Conservation (phyloP, 64 coral and sea anemone species). For the Pachyseris speciosa region DNA sequence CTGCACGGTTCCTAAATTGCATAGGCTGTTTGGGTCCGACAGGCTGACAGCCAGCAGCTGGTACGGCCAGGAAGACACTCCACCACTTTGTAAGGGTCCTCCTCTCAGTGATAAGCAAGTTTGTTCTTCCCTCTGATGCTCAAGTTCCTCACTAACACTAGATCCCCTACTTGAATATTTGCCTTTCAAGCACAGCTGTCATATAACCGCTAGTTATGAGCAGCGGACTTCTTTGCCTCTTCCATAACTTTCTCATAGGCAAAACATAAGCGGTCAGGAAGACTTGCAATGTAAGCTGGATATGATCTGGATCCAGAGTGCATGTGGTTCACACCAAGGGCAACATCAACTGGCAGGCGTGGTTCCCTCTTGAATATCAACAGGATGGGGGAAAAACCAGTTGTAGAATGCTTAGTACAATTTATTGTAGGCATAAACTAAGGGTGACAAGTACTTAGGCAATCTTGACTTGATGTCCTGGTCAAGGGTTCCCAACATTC, state of each 20-base stretch:
- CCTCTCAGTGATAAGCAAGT: not conserved
- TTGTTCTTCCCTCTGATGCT: constrained; percentile 31
- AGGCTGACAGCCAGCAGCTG: not conserved
- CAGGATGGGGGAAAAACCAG: constrained; percentile 27
- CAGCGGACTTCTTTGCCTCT: constrained; percentile 7
- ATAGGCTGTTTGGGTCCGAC: not conserved
- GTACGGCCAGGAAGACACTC: not conserved
- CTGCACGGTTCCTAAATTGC: not conserved
- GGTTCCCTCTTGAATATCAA: constrained; percentile 48
- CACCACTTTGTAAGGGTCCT: not conserved
- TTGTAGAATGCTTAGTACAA: constrained; percentile 41
- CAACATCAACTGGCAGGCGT: constrained; percentile 42
- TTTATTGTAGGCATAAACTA: constrained; percentile 65
- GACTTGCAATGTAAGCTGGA: constrained; percentile 31
- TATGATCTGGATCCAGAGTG: constrained; percentile 1
- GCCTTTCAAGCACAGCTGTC: constrained; percentile 7
- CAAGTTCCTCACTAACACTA: constrained; percentile 33
- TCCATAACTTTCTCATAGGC: not conserved
- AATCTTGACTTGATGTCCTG: constrained; percentile 51
- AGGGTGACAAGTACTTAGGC: constrained; percentile 35
- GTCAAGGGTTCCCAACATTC: constrained; percentile 45
- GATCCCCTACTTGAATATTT: constrained; percentile 11
- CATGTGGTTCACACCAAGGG: constrained; percentile 26
- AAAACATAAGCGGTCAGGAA: constrained; percentile 20
- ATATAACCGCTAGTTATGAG: constrained; percentile 16